Conservation (phyloP, 2,113 vertebrate species). For the Carassius gibelio region DNA sequence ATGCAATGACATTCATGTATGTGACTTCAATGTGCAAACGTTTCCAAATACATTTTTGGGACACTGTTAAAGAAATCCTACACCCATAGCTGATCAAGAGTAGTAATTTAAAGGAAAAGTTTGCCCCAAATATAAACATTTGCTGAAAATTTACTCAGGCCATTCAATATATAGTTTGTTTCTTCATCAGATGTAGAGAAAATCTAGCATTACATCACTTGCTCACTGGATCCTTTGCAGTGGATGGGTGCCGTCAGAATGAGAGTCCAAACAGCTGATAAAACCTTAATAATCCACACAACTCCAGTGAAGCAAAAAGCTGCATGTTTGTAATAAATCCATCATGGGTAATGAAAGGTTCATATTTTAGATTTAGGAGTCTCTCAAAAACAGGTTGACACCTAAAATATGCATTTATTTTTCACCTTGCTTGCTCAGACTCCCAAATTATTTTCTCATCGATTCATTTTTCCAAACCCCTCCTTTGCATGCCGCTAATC, state of each 20-base stretch:
- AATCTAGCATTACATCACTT: background rate
- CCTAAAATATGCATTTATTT: too few species aligned
- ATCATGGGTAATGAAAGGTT: background rate
- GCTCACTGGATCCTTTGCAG: background rate
- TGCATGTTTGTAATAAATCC: background rate
- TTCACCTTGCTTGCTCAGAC: too few species aligned
- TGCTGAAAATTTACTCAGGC: background rate
- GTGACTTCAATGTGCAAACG: background rate
- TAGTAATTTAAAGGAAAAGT: background rate
- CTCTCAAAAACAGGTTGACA: too few species aligned
- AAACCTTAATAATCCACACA: background rate
- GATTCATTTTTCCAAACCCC: too few species aligned
- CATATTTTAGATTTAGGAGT: too few species aligned
- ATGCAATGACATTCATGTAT: background rate
- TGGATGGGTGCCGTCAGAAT: background rate
- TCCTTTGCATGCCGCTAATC: too few species aligned
- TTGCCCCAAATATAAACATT: background rate
- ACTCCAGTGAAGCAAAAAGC: background rate
- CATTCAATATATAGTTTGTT: too few species aligned
- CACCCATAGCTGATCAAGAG: background rate
- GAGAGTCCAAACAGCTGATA: background rate
- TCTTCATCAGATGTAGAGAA: too few species aligned
- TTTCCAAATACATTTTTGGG: background rate
- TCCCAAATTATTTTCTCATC: too few species aligned
- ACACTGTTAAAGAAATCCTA: slow-evolving; percentile 8